Evolutionary conservation across 1,140 invertebrate genomes (phyloP).

Genomic region (Bombus superbus): DNA sequence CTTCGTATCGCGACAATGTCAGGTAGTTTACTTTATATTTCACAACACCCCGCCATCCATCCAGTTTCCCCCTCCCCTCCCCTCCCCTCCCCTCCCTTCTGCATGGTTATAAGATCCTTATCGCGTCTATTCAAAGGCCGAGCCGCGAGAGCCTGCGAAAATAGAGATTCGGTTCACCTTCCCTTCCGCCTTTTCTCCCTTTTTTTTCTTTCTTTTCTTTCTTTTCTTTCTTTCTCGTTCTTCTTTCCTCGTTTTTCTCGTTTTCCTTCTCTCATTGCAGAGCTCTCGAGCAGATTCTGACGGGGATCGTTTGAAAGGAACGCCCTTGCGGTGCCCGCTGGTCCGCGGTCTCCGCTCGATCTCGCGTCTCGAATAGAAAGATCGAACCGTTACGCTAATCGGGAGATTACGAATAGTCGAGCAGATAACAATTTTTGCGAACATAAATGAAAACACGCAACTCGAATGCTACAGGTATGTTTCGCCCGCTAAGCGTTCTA

Average conservation of each 20-base stretch:
- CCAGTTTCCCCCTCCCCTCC: conserved; percentile 29
- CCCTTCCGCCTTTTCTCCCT: conserved; percentile 15
- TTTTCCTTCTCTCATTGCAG: conserved; percentile 28
- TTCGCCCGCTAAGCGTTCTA: not conserved
- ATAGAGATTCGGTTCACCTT: conserved; percentile 64
- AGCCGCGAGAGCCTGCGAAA: conserved; percentile 63
- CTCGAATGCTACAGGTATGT: not conserved
- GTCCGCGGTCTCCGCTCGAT: conserved; percentile 7
- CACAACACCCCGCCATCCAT: conserved; percentile 68
- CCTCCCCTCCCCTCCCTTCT: not conserved
- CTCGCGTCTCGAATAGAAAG: conserved; percentile 25
- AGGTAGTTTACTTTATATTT: conserved; percentile 76
- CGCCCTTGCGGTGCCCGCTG: conserved; percentile 17
- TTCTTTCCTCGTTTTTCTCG: not conserved
- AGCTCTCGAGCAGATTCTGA: conserved; percentile 27
- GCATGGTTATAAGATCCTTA: conserved; percentile 70
- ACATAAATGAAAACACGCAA: not conserved
- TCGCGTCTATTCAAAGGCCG: conserved; percentile 67
- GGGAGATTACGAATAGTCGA: not conserved
- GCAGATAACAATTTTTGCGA: not conserved
- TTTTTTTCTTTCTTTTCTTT: conserved; percentile 24
- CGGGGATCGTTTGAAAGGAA: conserved; percentile 11
- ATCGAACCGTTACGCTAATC: not conserved
- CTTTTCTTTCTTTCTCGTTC: conserved; percentile 5
- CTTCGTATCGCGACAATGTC: conserved; percentile 67